phyloP scores from a whole-genome alignment of 2,888 invertebrate genomes.

The Amiota communis region DNA sequence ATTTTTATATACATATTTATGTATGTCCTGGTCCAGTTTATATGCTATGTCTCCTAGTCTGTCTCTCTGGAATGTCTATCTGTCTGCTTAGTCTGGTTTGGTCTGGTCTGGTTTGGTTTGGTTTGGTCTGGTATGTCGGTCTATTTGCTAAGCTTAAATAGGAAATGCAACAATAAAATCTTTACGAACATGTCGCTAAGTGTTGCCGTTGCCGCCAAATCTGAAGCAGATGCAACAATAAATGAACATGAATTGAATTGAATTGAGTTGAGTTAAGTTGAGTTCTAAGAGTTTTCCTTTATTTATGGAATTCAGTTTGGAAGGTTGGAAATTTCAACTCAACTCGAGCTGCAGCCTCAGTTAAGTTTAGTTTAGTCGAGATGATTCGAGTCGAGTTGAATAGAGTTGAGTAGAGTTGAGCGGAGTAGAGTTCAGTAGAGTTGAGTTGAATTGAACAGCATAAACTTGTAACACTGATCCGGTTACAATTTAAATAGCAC shows the following conservation, averaged over 20 bases:
- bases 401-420: too few relatives aligned
- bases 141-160: neutral
- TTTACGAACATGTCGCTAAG: constrained; percentile 8
- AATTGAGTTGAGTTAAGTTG: neutral
- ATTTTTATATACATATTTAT: too few relatives aligned
- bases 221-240: neutral
- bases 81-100: too few relatives aligned
- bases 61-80: too few relatives aligned
- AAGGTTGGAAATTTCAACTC: too few relatives aligned
- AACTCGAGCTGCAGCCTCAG: neutral
- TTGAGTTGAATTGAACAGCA: constrained; percentile 14
- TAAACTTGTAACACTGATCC: constrained; percentile 37
- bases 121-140: neutral
- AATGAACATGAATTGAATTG: neutral
- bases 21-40: too few relatives aligned
- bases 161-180: neutral
- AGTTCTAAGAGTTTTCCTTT: too few relatives aligned
- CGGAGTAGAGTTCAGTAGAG: too few relatives aligned
- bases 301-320: too few relatives aligned
- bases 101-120: neutral
- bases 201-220: neutral
- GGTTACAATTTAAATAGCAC: constrained; percentile 44
- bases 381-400: constrained; percentile 12
- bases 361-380: constrained; percentile 24
- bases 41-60: too few relatives aligned